phyloP scores from a whole-genome alignment of 2,888 invertebrate genomes.

The Gymnoscelis rufifasciata region DNA sequence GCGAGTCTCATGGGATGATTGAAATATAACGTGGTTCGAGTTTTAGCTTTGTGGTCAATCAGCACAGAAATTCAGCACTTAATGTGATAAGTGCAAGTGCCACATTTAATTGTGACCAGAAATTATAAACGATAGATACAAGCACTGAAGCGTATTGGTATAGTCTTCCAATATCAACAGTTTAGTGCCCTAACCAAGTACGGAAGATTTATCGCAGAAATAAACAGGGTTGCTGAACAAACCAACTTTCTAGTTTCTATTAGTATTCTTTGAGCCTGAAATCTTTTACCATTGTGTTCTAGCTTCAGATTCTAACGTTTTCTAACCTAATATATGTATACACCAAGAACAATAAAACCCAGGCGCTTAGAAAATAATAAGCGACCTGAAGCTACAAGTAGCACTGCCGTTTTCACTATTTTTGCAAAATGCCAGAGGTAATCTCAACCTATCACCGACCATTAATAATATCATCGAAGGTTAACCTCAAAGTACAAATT shows the following conservation, averaged over 20 bases:
- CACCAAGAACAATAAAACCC: too few species aligned
- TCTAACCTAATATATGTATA: too few species aligned
- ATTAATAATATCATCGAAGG: not conserved
- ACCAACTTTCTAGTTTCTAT: not conserved
- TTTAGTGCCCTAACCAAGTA: not conserved
- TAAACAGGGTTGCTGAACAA: not conserved
- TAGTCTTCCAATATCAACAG: not conserved
- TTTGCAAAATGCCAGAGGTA: constrained; percentile 3
- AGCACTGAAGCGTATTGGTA: not conserved
- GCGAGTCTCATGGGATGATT: not conserved
- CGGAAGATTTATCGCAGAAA: not conserved
- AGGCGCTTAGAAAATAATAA: not conserved
- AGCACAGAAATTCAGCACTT: too few species aligned
- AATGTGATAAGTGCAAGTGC: too few species aligned
- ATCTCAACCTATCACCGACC: not conserved
- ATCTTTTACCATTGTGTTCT: too few species aligned
- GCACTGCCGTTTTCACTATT: constrained; percentile 5
- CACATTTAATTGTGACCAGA: too few species aligned
- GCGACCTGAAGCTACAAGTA: constrained; percentile 22
- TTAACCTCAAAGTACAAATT: constrained; percentile 19
- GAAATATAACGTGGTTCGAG: too few species aligned
- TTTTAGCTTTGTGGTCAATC: too few species aligned
- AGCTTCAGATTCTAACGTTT: too few species aligned
- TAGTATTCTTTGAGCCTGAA: too few species aligned
- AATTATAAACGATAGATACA: too few species aligned